A percentile compares a stretch with the other conserved stretches of the same genome.
These are phyloP conservation scores for Lasioglossum malachurum DNA, from an alignment of 2,888 invertebrate genomes.

Conservation along the genomic window DNA sequence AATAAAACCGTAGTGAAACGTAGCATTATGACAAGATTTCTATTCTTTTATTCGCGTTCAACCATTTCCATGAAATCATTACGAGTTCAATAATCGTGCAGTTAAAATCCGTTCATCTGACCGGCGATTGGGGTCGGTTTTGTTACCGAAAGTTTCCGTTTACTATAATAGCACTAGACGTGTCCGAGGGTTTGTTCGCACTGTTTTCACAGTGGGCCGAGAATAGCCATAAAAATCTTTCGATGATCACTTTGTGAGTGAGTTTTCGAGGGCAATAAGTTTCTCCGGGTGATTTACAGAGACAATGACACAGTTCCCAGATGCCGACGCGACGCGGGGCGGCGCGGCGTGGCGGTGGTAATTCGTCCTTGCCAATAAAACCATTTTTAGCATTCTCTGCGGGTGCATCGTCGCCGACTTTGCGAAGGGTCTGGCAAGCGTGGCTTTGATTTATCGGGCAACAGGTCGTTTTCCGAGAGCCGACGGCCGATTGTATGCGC, in stretches of 20 bases:
- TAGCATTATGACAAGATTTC: too few relatives aligned
- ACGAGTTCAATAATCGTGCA: background rate
- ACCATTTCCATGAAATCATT: background rate
- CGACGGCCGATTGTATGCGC: slow-evolving; percentile 29
- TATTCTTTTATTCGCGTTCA: too few relatives aligned
- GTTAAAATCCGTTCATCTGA: background rate
- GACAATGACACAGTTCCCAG: background rate
- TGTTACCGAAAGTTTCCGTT: background rate
- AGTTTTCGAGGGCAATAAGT: background rate
- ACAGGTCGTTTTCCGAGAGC: slow-evolving; percentile 30
- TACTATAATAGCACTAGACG: background rate
- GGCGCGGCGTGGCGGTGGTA: background rate
- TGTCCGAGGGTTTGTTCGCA: background rate
- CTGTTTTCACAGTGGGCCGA: too few relatives aligned
- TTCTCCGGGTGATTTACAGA: background rate
- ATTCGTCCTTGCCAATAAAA: slow-evolving; percentile 3
- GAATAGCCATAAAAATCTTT: background rate
- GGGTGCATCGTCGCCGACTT: background rate
- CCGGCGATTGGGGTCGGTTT: too few relatives aligned
- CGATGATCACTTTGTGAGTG: background rate
- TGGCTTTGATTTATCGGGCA: slow-evolving; percentile 40
- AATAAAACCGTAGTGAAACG: too few relatives aligned
- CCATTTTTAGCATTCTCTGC: background rate
- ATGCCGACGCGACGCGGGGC: background rate
- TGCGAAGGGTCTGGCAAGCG: background rate